Base-by-base conservation (phyloP, 2,797 vertebrate genomes). In the Acanthurus lineatus region DNA sequence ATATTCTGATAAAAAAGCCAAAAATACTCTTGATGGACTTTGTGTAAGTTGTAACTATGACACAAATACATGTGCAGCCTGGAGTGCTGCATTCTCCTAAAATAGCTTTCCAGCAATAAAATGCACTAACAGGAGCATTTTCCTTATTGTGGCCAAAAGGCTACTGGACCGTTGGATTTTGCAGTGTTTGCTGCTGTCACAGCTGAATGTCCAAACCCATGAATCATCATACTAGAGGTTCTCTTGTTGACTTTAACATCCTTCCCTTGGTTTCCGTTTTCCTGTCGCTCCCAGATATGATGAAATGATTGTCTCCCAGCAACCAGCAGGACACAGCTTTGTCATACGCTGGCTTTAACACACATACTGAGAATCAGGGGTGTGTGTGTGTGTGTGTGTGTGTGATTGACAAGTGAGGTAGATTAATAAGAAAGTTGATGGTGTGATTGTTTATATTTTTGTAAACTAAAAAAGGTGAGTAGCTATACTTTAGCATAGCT, bases 161-260 rank as follows among this genome's bases (percentile, higher is more conserved):
- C 10, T 6, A 28, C 4, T 7, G 7, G 64, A 61, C 22, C 10
- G 14, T 16, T 53, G 9, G 12, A 45, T 73, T 67, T 57, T 35
- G 44, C 28, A 73, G 28, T 3, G 42, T 62, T 38, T 48, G 22
- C 44, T 52, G 73, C 61, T 38, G 38, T 58, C 17, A 12, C 58
- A 22, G 60, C 72, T 9, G 56, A 67, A 19, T 28, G 57, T 73
- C 69, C 2, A 75, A 72, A 73, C 49, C 14, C 71, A 79, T 84
- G 84, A 89, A 61, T 86, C 68, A 85, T 83, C 76, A 83, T 35
- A 69, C 16, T 11, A 53, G 53, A 9, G 0, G 47, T 20, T 64
- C 51, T 78, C 5, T 35, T 72, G 84, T 69, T 83, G 85, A 90
- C 59, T 90, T 89, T 90, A 73, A 84, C 85, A 86, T 89, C 82